Evolutionary conservation across 2,113 vertebrate genomes (phyloP), one percentile per base, ranked within the genome.

Genomic region (Calidris pygmaea): DNA sequence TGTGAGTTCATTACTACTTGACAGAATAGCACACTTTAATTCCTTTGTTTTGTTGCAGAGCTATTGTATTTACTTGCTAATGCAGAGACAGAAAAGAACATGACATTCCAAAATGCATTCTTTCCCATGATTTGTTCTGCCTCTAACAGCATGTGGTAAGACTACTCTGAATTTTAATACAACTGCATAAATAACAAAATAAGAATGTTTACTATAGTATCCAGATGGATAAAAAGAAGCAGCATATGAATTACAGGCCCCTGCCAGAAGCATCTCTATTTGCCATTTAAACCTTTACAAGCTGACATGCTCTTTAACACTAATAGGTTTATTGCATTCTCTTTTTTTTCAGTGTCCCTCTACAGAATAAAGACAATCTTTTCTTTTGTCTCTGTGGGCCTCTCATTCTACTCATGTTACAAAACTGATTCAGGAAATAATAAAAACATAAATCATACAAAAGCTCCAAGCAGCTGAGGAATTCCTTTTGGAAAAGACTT

Each of bases 61-160:
- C 65, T 91, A 94, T 86, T 96, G 68, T 93, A 94, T 93, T 94
- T 98, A 97, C 78, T 96, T 95, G 80, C 70, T 96, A 97, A 97
- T 65, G 73, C 71, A 97, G 88, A 94, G 92, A 97, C n/a, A 85
- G 81, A 94, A 97, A 96, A 95, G 75, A 97, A 96, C 70, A 93
- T 27, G 34, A 91, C 74, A 95, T 98, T 97, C 67, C 83, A 91
- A 96, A 97, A 94, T 65, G 35, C 65, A 59, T 56, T 93, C 77
- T 95, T 97, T 79, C 74, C 72, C 68, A 92, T 78, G 82, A 94
- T 94, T 93, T 94, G 45, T 58, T 94, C 82, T 97, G 93, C 70
- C 39, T 97, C 63, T 85, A 91, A 78, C 74, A 96, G 91, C 85
- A 93, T 67, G 67, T 62, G 58, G 63, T 75, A 92, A 68, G 55